phyloP scores from a whole-genome alignment of 2,797 vertebrate species.

The Adelosebastes latens region DNA sequence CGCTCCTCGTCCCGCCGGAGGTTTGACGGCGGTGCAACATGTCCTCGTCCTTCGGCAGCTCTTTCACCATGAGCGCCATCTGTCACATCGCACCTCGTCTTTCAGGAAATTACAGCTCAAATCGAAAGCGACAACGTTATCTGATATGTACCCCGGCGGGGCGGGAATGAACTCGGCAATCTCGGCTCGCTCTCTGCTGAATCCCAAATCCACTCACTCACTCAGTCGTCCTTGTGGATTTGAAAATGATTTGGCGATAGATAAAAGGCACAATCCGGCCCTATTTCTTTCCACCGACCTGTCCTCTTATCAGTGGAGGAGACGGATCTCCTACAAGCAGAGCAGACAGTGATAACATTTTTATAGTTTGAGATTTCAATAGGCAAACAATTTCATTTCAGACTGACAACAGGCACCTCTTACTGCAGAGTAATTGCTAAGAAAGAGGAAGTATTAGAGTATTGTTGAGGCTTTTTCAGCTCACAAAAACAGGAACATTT shows the following conservation, averaged over 20 bases:
- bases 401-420: background rate
- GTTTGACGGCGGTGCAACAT: slow-evolving; percentile 27
- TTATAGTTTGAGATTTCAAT: slow-evolving; percentile 15
- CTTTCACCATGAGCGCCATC: slow-evolving; percentile 59
- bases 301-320: slow-evolving; percentile 7
- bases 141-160: slow-evolving; percentile 40
- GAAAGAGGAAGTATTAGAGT: background rate
- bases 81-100: slow-evolving; percentile 62
- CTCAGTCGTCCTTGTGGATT: slow-evolving; percentile 30
- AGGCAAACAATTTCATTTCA: slow-evolving; percentile 5
- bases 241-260: slow-evolving; percentile 15
- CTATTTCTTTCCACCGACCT: background rate
- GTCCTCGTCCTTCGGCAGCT: slow-evolving; percentile 49
- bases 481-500: background rate
- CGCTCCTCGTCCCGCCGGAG: background rate
- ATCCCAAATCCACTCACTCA: slow-evolving; percentile 48
- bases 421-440: background rate
- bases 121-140: slow-evolving; percentile 53
- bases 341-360: background rate
- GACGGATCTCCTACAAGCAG: background rate
- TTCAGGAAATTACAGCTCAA: slow-evolving; percentile 68
- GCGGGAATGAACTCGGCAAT: slow-evolving; percentile 21
- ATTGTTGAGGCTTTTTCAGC: background rate
- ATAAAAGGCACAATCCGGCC: slow-evolving; percentile 7
- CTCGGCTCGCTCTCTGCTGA: slow-evolving; percentile 34